A percentile compares a stretch with the other conserved stretches of the same genome.
Conservation (phyloP, 2,113 vertebrate genomes). For the Seriola aureovittata region DNA sequence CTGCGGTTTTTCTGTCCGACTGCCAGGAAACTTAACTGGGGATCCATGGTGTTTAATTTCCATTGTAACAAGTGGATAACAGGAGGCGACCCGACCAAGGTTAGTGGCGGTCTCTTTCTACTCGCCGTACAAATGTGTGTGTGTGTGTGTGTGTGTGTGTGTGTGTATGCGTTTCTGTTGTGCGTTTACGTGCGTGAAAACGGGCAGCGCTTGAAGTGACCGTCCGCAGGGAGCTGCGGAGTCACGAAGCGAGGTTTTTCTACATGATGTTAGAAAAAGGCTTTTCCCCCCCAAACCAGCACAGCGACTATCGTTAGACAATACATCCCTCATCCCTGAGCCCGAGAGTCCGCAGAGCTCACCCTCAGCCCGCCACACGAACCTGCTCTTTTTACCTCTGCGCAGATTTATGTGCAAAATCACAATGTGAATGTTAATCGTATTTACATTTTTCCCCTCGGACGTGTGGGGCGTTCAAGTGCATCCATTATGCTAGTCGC, state of each 20-base stretch:
- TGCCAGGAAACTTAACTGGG: constrained; percentile 67
- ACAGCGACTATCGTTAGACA: background rate
- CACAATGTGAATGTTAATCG: background rate
- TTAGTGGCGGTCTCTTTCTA: constrained; percentile 65
- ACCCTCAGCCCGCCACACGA: too few relatives aligned
- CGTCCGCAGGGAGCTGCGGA: constrained; percentile 37
- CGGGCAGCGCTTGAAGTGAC: background rate
- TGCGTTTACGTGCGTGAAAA: background rate
- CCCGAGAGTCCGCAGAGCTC: too few relatives aligned
- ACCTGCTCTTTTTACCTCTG: too few relatives aligned
- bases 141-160: too few relatives aligned
- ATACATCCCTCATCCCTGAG: too few relatives aligned
- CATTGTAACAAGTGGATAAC: constrained; percentile 83
- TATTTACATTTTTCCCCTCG: background rate
- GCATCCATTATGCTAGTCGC: constrained; percentile 18
- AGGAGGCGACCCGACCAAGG: constrained; percentile 79
- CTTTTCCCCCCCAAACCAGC: constrained; percentile 29
- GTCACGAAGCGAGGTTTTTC: constrained; percentile 62
- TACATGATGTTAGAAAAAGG: constrained; percentile 7
- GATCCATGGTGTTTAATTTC: constrained; percentile 63
- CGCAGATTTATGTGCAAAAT: too few relatives aligned
- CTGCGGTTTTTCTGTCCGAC: background rate
- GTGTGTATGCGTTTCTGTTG: background rate
- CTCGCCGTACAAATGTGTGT: background rate
- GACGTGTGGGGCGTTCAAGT: constrained; percentile 22